Evolutionary conservation across 2,797 vertebrate genomes (phyloP), one percentile per base, ranked within the genome.

Genomic region (Zalophus californianus): DNA sequence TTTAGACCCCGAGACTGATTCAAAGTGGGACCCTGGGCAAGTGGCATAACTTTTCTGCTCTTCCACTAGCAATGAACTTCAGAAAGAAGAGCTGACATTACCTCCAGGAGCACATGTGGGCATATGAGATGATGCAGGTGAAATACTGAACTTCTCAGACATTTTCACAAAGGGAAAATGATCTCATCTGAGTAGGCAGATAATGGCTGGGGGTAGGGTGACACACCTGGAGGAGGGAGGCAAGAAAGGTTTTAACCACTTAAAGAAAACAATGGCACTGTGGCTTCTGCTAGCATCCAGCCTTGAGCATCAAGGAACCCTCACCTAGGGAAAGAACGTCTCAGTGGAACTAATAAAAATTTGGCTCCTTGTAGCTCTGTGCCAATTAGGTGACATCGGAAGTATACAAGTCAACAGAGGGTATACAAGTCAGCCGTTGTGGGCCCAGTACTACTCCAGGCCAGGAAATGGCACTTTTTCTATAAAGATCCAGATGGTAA

Each of bases 151-250:
- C 50, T 83, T 86, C 54, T 82, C 48, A 80, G 78, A 77, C 52
- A 82, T 48, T 88, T 91, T 85, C 54, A 58, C 86, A 89, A 68
- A 32, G 52, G 64, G 38, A 90, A 95, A 83, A 85, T 80, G 25
- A 79, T 56, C 50, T 91, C 25, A 89, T 62, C n/a, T 41, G 48
- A 79, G 73, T n/a, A 73, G 77, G 35, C 50, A 75, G 91, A 96
- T 32, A 5, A 60, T 9, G 25, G 32, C 56, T 68, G 4, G 7
- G 35, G 16, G 9, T 64, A 88, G 58, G 38, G 8, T 48, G 52
- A 16, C 12, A 41, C 10, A 38, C 8, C 21, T 52, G 50, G 44
- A 44, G 9, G 56, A 20, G 29, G 38, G 13, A 92, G 29, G 48
- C 20, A 23, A 32, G 27, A 38, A 78, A 60, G 35, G 1, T 27